These are phyloP conservation scores for Synanthedon andrenaeformis DNA, from an alignment of 2,888 invertebrate species.

Conservation along the genomic window DNA sequence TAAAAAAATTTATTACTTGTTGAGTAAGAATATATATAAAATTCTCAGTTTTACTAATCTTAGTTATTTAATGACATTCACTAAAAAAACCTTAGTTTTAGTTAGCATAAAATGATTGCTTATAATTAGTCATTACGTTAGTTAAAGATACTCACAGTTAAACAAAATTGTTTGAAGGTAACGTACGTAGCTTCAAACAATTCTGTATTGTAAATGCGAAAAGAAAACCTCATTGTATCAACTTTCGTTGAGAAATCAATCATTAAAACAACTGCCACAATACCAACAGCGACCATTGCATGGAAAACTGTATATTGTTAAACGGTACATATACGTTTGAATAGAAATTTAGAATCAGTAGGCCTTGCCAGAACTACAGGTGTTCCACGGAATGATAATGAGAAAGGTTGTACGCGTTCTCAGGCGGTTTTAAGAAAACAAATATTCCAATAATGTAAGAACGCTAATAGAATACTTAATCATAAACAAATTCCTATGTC, in stretches of 20 bases:
- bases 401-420: conserved; percentile 37
- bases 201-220: conserved; percentile 1
- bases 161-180: too few relatives aligned
- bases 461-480: conserved; percentile 50
- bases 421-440: conserved; percentile 65
- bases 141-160: too few relatives aligned
- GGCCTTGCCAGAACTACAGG: conserved; percentile 27
- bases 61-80: too few relatives aligned
- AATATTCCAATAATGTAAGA: conserved; percentile 41
- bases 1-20: too few relatives aligned
- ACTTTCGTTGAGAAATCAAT: conserved; percentile 14
- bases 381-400: conserved; percentile 43
- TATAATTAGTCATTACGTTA: too few relatives aligned
- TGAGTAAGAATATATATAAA: too few relatives aligned
- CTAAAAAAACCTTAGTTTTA: too few relatives aligned
- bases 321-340: conserved; percentile 16
- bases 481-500: conserved; percentile 44
- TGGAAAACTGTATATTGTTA: conserved; percentile 23
- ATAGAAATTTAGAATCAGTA: conserved; percentile 52
- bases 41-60: too few relatives aligned
- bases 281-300: conserved; percentile 7
- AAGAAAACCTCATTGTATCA: conserved; percentile 4
- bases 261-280: conserved; percentile 7
- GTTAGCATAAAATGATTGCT: too few relatives aligned
- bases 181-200: too few relatives aligned